Conservation (phyloP, 2,113 vertebrate genomes). For the Zapornia atra region DNA sequence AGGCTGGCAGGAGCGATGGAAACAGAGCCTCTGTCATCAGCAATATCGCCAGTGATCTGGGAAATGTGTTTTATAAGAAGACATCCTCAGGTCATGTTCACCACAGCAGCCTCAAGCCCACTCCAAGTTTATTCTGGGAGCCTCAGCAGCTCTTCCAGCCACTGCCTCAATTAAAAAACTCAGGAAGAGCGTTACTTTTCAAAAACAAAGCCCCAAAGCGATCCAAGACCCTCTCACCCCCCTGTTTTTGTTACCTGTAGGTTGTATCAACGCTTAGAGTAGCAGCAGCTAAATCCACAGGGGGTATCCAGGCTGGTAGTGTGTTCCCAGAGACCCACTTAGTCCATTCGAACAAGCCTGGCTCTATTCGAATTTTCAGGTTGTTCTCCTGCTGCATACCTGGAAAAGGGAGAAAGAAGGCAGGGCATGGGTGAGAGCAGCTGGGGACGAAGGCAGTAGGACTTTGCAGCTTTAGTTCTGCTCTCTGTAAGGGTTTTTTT, state of each 20-base stretch:
- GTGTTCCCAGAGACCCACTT: slow-evolving; percentile 94
- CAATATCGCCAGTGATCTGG: background rate
- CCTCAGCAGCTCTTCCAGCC: background rate
- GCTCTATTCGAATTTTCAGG: slow-evolving; percentile 92
- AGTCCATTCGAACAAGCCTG: slow-evolving; percentile 97
- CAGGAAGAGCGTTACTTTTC: background rate
- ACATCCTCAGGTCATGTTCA: background rate
- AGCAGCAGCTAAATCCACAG: slow-evolving; percentile 86
- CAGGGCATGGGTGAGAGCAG: accelerated
- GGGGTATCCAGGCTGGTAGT: slow-evolving; percentile 90
- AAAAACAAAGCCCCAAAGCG: background rate
- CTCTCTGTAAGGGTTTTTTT: background rate
- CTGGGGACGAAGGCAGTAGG: background rate
- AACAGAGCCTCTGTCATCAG: background rate
- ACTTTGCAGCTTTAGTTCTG: background rate
- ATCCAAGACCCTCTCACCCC: background rate
- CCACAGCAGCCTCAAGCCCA: background rate
- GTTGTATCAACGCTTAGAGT: slow-evolving; percentile 95
- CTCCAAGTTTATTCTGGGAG: background rate
- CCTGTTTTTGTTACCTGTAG: slow-evolving; percentile 83
- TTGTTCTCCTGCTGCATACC: slow-evolving; percentile 93
- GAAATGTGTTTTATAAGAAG: background rate
- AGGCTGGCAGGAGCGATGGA: background rate
- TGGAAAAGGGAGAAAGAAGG: slow-evolving; percentile 46
- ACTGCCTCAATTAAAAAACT: background rate